Conservation (phyloP, 92 coral and sea anemone species). For the Hydrozoanthus gracilis region DNA sequence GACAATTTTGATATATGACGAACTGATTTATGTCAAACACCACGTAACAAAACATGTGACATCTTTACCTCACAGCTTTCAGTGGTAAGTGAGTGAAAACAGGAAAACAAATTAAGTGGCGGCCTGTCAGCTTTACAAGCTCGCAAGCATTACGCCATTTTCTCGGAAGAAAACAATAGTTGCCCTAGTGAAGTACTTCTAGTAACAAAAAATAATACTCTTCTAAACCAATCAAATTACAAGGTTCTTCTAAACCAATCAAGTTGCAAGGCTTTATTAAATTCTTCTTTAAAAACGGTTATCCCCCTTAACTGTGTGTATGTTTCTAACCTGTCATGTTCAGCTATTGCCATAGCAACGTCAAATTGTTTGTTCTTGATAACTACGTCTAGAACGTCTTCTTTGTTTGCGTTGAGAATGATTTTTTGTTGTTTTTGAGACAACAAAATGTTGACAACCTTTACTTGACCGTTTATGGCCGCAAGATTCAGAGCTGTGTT, state of each 20-base stretch:
- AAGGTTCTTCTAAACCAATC: not conserved
- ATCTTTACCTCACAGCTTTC: no score
- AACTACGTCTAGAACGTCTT: slow-evolving; percentile 77
- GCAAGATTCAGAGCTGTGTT: slow-evolving; percentile 84
- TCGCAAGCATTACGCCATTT: no score
- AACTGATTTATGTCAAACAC: no score
- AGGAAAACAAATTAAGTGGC: no score
- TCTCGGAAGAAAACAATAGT: not conserved
- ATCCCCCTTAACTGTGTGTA: not conserved
- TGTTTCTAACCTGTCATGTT: slow-evolving; percentile 71
- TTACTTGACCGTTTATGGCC: slow-evolving; percentile 69
- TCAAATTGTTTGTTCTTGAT: slow-evolving; percentile 63
- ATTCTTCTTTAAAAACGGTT: no score
- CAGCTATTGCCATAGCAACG: slow-evolving; percentile 78
- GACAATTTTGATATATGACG: no score
- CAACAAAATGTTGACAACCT: slow-evolving; percentile 65
- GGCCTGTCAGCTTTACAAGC: no score
- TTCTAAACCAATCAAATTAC: not conserved
- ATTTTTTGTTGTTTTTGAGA: slow-evolving; percentile 70
- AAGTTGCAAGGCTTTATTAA: no score
- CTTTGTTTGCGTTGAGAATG: slow-evolving; percentile 71
- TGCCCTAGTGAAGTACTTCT: not conserved
- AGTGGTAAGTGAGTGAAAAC: no score
- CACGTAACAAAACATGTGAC: no score
- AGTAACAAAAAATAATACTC: not conserved